A percentile compares a stretch with the other conserved stretches of the same genome.
phyloP scores from a whole-genome alignment of 2,113 vertebrate genomes.

The Bothrops jararaca region DNA sequence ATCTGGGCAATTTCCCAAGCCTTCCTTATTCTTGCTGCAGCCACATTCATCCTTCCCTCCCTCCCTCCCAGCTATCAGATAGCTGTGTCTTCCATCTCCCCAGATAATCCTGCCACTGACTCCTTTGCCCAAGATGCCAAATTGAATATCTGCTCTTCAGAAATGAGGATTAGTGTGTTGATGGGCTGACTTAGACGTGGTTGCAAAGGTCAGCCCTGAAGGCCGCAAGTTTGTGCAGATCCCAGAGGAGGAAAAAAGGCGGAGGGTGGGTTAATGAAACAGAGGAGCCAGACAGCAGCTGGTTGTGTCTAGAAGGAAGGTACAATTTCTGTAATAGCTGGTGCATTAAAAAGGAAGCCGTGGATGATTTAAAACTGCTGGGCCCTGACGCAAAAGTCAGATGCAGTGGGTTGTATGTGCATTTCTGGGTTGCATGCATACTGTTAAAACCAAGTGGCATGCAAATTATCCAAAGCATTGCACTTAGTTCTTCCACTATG shows the following conservation, averaged over 20 bases:
- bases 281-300: not conserved
- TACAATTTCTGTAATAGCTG: not conserved
- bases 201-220: conserved; percentile 16
- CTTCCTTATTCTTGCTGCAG: not conserved
- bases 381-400: not conserved
- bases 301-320: not conserved
- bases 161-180: not conserved
- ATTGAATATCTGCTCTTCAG: conserved; percentile 21
- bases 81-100: conserved; percentile 3
- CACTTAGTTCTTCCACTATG: conserved; percentile 5
- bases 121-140: not conserved
- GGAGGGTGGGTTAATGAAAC: not conserved
- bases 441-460: not conserved
- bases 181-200: not conserved
- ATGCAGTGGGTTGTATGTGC: not conserved
- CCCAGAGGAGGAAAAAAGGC: not conserved
- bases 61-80: not conserved
- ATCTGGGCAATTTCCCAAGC: not conserved
- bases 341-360: not conserved
- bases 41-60: not conserved
- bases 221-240: not conserved
- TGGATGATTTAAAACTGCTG: not conserved
- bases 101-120: not conserved
- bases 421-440: not conserved
- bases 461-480: not conserved